Percentiles rank a stretch among this genome's conserved stretches.
These are phyloP conservation scores for Bibio marci DNA, from an alignment of 2,888 invertebrate species.

Conservation along the genomic window DNA sequence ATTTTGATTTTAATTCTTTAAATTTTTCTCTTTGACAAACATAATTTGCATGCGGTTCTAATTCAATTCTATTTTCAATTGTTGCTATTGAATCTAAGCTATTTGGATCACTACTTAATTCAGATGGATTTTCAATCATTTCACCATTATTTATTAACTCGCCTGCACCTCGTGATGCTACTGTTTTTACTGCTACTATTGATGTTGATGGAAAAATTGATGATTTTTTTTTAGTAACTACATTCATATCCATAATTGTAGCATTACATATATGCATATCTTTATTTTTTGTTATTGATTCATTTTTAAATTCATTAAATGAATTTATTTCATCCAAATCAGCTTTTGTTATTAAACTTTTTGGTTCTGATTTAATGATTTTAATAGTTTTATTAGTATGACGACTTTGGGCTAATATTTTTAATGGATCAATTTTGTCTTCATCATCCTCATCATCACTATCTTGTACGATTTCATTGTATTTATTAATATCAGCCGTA, in stretches of 20 bases:
- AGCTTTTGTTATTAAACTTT: slow-evolving; percentile 18
- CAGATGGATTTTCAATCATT: background rate
- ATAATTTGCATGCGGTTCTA: slow-evolving; percentile 22
- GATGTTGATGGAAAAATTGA: background rate
- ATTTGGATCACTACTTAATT: background rate
- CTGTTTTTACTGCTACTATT: background rate
- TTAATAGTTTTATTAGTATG: slow-evolving; percentile 21
- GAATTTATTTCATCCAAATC: slow-evolving; percentile 24
- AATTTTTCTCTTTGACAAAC: background rate
- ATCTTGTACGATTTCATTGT: background rate
- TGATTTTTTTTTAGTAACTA: background rate
- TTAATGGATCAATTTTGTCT: slow-evolving; percentile 21
- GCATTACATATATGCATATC: too few relatives aligned
- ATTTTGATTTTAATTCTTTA: slow-evolving; percentile 17
- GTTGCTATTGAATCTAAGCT: background rate
- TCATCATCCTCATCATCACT: slow-evolving; percentile 17
- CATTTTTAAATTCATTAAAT: slow-evolving; percentile 10
- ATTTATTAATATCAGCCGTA: background rate
- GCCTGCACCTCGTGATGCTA: too few relatives aligned
- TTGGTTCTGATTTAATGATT: slow-evolving; percentile 14
- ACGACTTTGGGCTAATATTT: slow-evolving; percentile 22
- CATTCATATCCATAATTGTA: too few relatives aligned
- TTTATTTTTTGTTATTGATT: too few relatives aligned
- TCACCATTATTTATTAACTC: too few relatives aligned
- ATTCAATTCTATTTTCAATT: slow-evolving; percentile 6